Evolutionary conservation across 2,797 vertebrate species (phyloP).

Genomic region (Acomys russatus): DNA sequence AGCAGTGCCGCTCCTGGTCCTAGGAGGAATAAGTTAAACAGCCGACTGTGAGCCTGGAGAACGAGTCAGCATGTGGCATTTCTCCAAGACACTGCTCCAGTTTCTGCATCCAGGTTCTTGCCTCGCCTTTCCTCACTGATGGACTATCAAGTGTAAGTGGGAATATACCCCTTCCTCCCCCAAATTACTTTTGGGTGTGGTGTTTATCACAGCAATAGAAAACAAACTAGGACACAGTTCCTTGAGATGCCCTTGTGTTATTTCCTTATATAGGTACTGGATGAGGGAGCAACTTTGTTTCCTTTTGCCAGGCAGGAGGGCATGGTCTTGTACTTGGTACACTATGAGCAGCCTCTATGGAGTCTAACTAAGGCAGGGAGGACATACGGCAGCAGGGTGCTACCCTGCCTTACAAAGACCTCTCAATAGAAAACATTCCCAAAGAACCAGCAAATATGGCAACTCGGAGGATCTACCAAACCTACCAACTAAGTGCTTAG

Average conservation of each 20-base stretch:
- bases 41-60: neutral
- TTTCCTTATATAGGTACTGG: neutral
- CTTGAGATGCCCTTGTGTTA: neutral
- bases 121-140: neutral
- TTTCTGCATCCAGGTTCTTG: neutral
- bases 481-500: neutral
- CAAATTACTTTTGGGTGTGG: neutral
- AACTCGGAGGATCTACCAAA: neutral
- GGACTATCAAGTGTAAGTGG: neutral
- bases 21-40: neutral
- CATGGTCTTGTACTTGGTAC: neutral
- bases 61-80: no score
- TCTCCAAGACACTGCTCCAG: neutral
- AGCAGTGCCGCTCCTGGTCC: neutral
- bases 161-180: neutral
- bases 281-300: neutral
- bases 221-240: neutral
- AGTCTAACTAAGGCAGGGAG: neutral
- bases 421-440: neutral
- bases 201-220: neutral
- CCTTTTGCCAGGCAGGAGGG: neutral
- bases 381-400: neutral
- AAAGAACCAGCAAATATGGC: neutral
- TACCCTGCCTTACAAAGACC: neutral
- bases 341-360: neutral